Evolutionary conservation across 2,113 vertebrate species (phyloP).

Genomic region (Rhabdomys dilectus): DNA sequence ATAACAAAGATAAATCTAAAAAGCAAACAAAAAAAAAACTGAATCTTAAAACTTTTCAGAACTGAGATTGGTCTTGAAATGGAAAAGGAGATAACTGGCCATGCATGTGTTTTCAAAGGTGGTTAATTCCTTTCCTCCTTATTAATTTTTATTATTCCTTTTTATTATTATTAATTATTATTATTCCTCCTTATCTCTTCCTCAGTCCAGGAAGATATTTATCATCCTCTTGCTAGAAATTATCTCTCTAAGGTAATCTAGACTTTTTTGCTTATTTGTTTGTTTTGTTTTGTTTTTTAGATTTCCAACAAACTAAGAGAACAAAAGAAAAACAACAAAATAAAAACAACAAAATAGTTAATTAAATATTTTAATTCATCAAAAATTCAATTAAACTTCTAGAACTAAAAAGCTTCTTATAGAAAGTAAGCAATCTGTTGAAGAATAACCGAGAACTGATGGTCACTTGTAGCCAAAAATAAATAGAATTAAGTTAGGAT

Average conservation of each 20-base stretch:
- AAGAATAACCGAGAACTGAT: background rate
- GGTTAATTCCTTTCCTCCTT: background rate
- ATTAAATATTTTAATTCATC: background rate
- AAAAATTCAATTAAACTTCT: background rate
- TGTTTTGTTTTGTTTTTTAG: background rate
- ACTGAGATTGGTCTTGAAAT: background rate
- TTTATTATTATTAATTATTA: too few relatives aligned
- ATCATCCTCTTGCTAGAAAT: background rate
- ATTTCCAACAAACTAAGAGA: background rate
- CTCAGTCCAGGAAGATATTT: background rate
- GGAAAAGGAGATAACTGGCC: background rate
- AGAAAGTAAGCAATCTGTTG: background rate
- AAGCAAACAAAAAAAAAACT: background rate
- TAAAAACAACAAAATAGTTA: background rate
- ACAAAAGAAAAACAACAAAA: background rate
- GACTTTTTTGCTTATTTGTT: background rate
- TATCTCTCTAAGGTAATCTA: background rate
- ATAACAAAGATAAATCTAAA: background rate
- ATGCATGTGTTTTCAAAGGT: background rate
- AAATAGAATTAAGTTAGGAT: background rate
- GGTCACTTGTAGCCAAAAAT: background rate
- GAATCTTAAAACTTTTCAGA: background rate
- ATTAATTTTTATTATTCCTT: too few relatives aligned
- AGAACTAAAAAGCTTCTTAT: background rate
- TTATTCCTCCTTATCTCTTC: too few relatives aligned